phyloP scores from a whole-genome alignment of 2,888 invertebrate species.

The Cryptus armator region DNA sequence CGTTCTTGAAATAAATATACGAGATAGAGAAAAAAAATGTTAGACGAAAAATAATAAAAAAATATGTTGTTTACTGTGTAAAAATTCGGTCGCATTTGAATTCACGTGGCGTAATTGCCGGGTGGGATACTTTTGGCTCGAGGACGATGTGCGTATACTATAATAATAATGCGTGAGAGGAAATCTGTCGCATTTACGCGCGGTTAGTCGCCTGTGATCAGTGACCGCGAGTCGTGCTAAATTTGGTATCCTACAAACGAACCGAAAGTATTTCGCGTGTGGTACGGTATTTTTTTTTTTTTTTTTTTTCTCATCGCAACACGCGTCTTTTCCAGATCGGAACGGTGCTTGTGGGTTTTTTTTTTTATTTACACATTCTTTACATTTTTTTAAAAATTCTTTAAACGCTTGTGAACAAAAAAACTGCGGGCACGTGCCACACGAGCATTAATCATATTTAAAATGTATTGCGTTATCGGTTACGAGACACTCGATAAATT shows the following conservation, averaged over 20 bases:
- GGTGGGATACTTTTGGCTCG: neutral
- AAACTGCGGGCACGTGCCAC: conserved; percentile 2
- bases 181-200: conserved; percentile 8
- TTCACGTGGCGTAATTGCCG: neutral
- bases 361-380: neutral
- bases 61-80: neutral
- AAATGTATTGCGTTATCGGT: no score
- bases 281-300: neutral
- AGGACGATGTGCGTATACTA: neutral
- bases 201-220: conserved; percentile 5
- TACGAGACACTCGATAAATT: no score
- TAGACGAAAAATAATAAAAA: neutral
- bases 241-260: neutral
- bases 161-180: conserved; percentile 22
- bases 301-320: neutral
- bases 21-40: neutral
- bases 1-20: neutral
- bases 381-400: no score
- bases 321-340: neutral
- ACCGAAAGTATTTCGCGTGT: neutral
- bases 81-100: neutral
- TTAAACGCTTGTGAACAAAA: neutral
- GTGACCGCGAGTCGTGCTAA: conserved; percentile 10
- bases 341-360: neutral
- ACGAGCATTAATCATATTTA: neutral